These are phyloP conservation scores for Athrips mouffetella DNA, from an alignment of 2,888 invertebrate genomes.

Conservation along the genomic window DNA sequence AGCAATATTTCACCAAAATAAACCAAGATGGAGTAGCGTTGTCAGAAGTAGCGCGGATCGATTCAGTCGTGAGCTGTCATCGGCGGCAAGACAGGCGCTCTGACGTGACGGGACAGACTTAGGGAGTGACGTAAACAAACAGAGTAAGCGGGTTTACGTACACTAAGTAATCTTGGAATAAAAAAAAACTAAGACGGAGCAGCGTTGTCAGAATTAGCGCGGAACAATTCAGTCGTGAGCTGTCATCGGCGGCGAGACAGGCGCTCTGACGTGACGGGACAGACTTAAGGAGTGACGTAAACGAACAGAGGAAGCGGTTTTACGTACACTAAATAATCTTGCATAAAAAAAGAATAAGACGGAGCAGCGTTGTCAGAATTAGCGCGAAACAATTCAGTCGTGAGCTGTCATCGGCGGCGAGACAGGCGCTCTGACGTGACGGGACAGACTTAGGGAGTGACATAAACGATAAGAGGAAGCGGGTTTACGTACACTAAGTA, in stretches of 20 bases:
- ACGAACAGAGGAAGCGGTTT: too few relatives aligned
- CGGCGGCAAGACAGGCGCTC: conserved; percentile 47
- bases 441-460: conserved; percentile 7
- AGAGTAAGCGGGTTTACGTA: too few relatives aligned
- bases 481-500: too few relatives aligned
- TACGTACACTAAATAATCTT: too few relatives aligned
- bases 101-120: conserved; percentile 29
- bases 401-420: conserved; percentile 60
- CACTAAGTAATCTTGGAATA: too few relatives aligned
- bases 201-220: conserved; percentile 34
- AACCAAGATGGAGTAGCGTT: too few relatives aligned
- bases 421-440: conserved; percentile 41
- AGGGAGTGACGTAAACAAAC: conserved; percentile 10
- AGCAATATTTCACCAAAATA: too few relatives aligned
- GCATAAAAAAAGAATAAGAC: too few relatives aligned
- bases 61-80: conserved; percentile 68
- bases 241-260: conserved; percentile 64
- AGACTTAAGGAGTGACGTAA: too few relatives aligned
- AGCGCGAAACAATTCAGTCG: conserved; percentile 63
- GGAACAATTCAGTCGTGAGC: conserved; percentile 63
- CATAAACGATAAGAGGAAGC: not conserved
- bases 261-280: conserved; percentile 27
- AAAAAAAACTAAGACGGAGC: not conserved
- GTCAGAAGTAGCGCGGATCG: conserved; percentile 48
- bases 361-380: conserved; percentile 31